A percentile compares a stretch with the other conserved stretches of the same genome.
Evolutionary conservation across 2,888 invertebrate species (phyloP).

Genomic region (Sinodicranocentrus sp.): DNA sequence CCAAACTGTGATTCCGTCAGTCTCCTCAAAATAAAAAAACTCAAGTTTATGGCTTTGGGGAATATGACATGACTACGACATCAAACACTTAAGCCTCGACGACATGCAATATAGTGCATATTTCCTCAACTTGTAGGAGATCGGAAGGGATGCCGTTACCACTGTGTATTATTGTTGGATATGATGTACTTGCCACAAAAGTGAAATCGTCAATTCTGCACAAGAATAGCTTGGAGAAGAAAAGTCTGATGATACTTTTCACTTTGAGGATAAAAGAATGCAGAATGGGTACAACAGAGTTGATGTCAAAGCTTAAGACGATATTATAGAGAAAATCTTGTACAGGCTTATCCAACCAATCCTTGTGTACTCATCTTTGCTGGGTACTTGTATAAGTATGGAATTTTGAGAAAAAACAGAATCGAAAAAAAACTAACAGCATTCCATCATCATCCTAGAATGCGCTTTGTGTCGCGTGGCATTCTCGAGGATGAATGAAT

Average conservation of each 20-base stretch:
- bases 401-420: not conserved
- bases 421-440: not conserved
- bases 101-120: conserved; percentile 11
- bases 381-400: no score
- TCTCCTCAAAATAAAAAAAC: conserved; percentile 5
- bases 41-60: conserved; percentile 17
- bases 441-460: conserved; percentile 6
- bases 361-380: no score
- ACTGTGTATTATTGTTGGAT: not conserved
- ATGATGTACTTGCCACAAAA: not conserved
- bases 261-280: conserved; percentile 8
- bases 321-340: not conserved
- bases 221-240: not conserved
- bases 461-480: not conserved
- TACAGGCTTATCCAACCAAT: not conserved
- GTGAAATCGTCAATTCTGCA: conserved; percentile 11
- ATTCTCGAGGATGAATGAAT: not conserved
- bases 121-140: not conserved
- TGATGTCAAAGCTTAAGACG: not conserved
- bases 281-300: not conserved
- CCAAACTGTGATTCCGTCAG: not conserved
- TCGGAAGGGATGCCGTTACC: not conserved
- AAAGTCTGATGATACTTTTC: conserved; percentile 9
- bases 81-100: conserved; percentile 22
- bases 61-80: conserved; percentile 36